Conservation (phyloP, 2,888 invertebrate species). For the Epirrita christyi region DNA sequence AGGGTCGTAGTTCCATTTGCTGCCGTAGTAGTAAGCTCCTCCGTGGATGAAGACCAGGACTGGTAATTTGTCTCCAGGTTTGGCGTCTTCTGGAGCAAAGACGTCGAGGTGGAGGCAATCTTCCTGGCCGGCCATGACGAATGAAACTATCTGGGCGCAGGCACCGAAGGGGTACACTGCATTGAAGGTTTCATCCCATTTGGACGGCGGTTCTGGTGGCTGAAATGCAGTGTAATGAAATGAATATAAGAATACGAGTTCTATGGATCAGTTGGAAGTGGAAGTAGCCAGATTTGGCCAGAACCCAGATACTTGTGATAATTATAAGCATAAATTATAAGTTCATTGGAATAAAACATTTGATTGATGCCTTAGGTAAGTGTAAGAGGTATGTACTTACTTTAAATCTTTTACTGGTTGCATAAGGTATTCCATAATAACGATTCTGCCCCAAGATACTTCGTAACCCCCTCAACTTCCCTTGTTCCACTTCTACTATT, state of each 20-base stretch:
- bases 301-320: not conserved
- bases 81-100: slow-evolving; percentile 54
- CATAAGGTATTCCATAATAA: slow-evolving; percentile 75
- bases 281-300: not conserved
- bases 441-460: slow-evolving; percentile 61
- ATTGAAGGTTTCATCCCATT: slow-evolving; percentile 62
- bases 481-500: slow-evolving; percentile 58
- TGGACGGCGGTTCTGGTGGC: slow-evolving; percentile 58
- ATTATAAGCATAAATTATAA: not conserved
- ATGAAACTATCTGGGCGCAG: slow-evolving; percentile 62
- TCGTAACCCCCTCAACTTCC: slow-evolving; percentile 62
- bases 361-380: no score
- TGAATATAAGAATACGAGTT: no score
- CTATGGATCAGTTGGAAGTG: no score
- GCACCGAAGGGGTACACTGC: slow-evolving; percentile 57
- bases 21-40: slow-evolving; percentile 74
- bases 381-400: slow-evolving; percentile 46
- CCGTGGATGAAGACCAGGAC: slow-evolving; percentile 75
- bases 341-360: no score
- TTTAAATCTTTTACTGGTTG: slow-evolving; percentile 64
- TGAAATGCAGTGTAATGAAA: slow-evolving; percentile 42
- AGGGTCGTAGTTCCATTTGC: slow-evolving; percentile 72
- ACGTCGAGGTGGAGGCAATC: slow-evolving; percentile 72
- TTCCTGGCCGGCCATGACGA: slow-evolving; percentile 61
- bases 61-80: slow-evolving; percentile 50